Percentiles rank a stretch among this genome's conserved stretches.
Conservation (phyloP, 2,888 invertebrate species). For the Lasioglossum calceatum region DNA sequence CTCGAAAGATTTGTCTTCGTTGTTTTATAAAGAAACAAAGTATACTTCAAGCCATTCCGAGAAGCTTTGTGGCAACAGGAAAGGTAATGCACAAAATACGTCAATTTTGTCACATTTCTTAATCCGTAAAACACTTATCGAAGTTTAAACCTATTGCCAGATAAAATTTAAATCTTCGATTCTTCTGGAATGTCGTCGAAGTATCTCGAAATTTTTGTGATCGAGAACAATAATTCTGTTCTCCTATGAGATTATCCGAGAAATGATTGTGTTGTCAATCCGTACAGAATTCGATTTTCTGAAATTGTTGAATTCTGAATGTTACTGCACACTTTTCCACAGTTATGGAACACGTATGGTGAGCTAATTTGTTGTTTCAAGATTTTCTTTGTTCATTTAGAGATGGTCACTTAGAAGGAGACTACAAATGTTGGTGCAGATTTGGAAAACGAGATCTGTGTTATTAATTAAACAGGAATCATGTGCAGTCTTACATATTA, state of each 20-base stretch:
- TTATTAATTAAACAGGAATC: neutral
- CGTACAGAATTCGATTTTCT: neutral
- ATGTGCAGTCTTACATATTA: neutral
- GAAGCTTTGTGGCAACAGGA: neutral
- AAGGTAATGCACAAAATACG: conserved; percentile 4
- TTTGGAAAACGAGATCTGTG: neutral
- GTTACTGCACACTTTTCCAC: neutral
- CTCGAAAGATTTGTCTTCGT: neutral
- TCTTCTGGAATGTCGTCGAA: neutral
- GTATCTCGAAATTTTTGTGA: neutral
- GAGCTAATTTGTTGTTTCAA: neutral
- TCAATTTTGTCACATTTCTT: conserved; percentile 7
- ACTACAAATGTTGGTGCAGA: neutral
- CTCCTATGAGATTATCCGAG: neutral
- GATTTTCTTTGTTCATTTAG: neutral
- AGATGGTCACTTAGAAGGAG: neutral
- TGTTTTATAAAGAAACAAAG: neutral
- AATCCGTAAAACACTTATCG: neutral
- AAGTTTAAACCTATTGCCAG: conserved; percentile 2
- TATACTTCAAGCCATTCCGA: conserved; percentile 20
- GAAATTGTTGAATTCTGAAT: neutral
- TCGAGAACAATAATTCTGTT: neutral
- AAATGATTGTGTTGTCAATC: neutral
- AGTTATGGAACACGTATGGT: neutral
- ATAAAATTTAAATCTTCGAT: neutral